phyloP scores from a whole-genome alignment of 2,888 invertebrate species.

The Erebia ligea region DNA sequence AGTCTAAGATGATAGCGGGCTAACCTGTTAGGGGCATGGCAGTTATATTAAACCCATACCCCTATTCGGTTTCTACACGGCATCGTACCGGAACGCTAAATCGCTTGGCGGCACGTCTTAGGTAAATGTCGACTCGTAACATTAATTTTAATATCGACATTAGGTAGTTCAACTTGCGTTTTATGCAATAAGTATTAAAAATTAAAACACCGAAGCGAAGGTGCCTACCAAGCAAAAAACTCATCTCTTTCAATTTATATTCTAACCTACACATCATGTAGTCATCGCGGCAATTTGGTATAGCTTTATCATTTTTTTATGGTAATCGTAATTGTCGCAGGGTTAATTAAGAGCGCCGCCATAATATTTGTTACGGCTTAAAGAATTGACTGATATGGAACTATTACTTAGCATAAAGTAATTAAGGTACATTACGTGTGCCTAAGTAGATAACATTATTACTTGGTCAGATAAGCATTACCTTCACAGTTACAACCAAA shows the following conservation, averaged over 20 bases:
- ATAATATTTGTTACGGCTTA: constrained; percentile 22
- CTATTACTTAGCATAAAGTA: constrained; percentile 9
- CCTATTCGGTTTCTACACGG: too few relatives aligned
- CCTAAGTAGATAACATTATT: constrained; percentile 63
- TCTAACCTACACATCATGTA: constrained; percentile 42
- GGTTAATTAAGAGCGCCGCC: constrained; percentile 63
- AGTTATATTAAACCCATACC: too few relatives aligned
- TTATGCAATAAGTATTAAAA: neutral
- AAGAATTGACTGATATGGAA: constrained; percentile 16
- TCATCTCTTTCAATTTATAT: constrained; percentile 26
- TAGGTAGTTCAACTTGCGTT: constrained; percentile 10
- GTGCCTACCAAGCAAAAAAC: constrained; percentile 22
- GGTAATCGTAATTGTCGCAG: constrained; percentile 74
- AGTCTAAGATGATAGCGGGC: too few relatives aligned
- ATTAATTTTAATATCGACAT: constrained; percentile 10
- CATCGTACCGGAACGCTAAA: too few relatives aligned
- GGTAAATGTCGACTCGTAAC: neutral
- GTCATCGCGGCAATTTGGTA: constrained; percentile 63
- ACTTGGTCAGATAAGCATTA: neutral
- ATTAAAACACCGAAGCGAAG: constrained; percentile 14
- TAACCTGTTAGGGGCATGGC: too few relatives aligned
- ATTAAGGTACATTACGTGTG: neutral
- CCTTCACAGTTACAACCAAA: neutral
- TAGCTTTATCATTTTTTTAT: constrained; percentile 76
- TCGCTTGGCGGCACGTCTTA: too few relatives aligned